Conservation (phyloP, 2,797 vertebrate species). For the Pangasius krempfi region DNA sequence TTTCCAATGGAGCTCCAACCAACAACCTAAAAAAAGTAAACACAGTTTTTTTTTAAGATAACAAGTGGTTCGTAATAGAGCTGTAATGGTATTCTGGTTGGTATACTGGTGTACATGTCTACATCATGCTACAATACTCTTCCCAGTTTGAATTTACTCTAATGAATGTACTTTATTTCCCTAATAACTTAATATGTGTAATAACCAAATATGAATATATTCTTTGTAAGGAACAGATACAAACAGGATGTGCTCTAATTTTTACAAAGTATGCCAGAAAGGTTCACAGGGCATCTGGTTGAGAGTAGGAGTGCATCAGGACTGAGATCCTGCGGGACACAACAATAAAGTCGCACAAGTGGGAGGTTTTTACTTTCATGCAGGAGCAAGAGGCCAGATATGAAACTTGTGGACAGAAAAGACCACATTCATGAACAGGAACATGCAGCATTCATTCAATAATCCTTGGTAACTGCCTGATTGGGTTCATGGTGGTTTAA, state of each 20-base stretch:
- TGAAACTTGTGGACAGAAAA: not conserved
- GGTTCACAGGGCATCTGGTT: not conserved
- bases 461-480: not conserved
- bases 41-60: not conserved
- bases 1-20: slow-evolving; percentile 94
- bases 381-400: not conserved
- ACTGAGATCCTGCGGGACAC: not conserved
- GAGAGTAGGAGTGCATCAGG: not conserved
- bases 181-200: not conserved
- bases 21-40: slow-evolving; percentile 82
- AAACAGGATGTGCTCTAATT: not conserved
- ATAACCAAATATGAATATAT: not conserved
- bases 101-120: not conserved
- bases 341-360: not conserved
- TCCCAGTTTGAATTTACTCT: not conserved
- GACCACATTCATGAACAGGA: not conserved
- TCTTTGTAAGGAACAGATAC: not conserved
- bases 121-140: not conserved
- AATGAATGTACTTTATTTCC: not conserved
- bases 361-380: not conserved
- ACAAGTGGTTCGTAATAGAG: not conserved
- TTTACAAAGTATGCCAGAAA: not conserved
- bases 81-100: not conserved
- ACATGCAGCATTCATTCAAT: not conserved
- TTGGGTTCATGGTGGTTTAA: not conserved